These are phyloP conservation scores for Euproctis similis DNA, from an alignment of 2,888 invertebrate genomes.

Conservation along the genomic window DNA sequence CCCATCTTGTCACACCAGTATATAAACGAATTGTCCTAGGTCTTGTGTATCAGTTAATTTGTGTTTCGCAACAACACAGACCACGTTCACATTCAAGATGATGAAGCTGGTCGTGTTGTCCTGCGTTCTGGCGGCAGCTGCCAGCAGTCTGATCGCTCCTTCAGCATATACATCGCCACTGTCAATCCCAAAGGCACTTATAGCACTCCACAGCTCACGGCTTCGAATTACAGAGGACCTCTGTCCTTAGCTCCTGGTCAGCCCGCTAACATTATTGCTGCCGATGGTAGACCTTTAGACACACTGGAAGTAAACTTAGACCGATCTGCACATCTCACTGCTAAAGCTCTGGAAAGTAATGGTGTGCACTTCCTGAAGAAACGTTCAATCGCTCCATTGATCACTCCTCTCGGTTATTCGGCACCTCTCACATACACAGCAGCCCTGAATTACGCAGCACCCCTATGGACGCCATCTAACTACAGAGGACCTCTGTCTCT, in stretches of 20 bases:
- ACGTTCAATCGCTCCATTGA: conserved; percentile 35
- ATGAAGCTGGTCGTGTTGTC: conserved; percentile 78
- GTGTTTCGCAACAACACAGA: conserved; percentile 55
- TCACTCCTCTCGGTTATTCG: conserved; percentile 17
- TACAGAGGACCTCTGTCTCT: conserved; percentile 61
- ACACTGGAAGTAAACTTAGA: conserved; percentile 64
- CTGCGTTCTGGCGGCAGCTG: conserved; percentile 75
- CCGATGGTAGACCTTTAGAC: conserved; percentile 63
- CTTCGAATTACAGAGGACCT: conserved; percentile 3
- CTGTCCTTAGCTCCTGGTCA: not conserved
- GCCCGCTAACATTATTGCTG: conserved; percentile 49
- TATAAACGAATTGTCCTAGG: conserved; percentile 36
- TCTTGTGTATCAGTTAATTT: conserved; percentile 48
- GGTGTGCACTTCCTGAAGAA: conserved; percentile 53
- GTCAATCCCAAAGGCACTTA: no score
- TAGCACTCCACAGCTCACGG: conserved; percentile 3
- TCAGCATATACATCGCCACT: conserved; percentile 15
- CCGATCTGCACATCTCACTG: conserved; percentile 56
- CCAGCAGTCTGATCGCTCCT: conserved; percentile 40
- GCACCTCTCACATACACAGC: conserved; percentile 20
- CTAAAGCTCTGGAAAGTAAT: conserved; percentile 38
- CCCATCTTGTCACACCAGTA: conserved; percentile 36
- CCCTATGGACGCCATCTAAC: conserved; percentile 23
- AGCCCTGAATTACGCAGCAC: conserved; percentile 12
- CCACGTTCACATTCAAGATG: conserved; percentile 51